Evolutionary conservation across 1,140 invertebrate species (phyloP), one percentile per base, ranked within the genome.

Genomic region (Potamilus streckersoni): DNA sequence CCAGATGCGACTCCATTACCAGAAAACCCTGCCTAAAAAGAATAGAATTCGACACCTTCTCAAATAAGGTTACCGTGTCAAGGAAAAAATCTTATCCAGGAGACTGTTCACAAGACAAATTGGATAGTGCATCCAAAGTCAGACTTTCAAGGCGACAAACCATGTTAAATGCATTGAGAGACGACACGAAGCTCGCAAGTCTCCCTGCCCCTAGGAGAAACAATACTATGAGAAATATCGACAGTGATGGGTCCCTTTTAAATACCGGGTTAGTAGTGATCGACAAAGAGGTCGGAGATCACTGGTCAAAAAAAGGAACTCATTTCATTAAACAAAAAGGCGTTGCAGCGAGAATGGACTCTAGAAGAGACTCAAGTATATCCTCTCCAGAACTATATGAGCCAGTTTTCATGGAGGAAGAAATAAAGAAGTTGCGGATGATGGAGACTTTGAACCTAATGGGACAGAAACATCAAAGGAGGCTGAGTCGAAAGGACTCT

Each of bases 341-440:
- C 27, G 56, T 16, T 17, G 19, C 20, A 20, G 15, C 71, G 79
- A 16, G 60, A 20, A 17, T 27, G 20, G 74, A 66, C 8, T 70
- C 68, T 6, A 31, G 69, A n/a, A n/a, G 27, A 66, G 5, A 8
- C 27, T 38, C 38, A 31, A 72, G 70, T 2, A 3, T 61, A 0
- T 61, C 69, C 2, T 72, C 65, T 69, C 20, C 13, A 19, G 75
- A 66, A 61, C 55, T 11, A 19, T 19, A 19, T 17, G 19, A 27
- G 13, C 58, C 60, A 55, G 19, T 68, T 58, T 57, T 77, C 4
- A 77, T 71, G 8, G 70, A 72, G 17, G 38, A 27, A 27, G 82
- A 83, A 72, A 31, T 80, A 38, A 74, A 73, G 38, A 83, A 83
- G 66, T 71, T 80, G 27, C 60, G 63, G 55, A 80, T 81, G 79